Evolutionary conservation across 2,113 vertebrate species (phyloP).

Genomic region (Vidua chalybeata): DNA sequence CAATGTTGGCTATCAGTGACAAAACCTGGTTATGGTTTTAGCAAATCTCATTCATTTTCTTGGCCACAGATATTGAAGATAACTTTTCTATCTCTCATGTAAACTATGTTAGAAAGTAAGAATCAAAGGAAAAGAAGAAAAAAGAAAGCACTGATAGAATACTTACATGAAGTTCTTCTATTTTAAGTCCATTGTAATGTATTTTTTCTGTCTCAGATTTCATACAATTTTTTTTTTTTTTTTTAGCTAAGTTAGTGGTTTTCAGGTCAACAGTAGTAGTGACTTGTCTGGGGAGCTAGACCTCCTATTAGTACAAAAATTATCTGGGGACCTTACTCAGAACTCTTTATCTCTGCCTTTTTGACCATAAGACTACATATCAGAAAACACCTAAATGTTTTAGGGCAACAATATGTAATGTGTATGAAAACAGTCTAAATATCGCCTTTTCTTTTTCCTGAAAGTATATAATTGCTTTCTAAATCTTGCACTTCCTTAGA

Average conservation of each 20-base stretch:
- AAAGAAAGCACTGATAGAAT: background rate
- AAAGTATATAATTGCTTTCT: background rate
- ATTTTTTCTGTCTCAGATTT: background rate
- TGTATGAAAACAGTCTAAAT: background rate
- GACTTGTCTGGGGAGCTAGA: background rate
- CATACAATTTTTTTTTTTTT: background rate
- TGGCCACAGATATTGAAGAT: background rate
- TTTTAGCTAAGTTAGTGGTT: background rate
- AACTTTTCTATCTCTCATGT: background rate
- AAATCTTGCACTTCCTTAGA: background rate
- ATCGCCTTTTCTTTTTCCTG: background rate
- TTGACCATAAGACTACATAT: background rate
- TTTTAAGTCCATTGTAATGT: background rate
- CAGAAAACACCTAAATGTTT: background rate
- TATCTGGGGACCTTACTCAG: background rate
- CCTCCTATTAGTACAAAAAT: background rate
- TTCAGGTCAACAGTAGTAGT: background rate
- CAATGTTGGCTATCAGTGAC: background rate
- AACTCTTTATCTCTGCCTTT: background rate
- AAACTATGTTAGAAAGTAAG: background rate
- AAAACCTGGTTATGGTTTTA: background rate
- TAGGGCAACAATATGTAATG: fast-evolving
- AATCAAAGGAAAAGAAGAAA: background rate
- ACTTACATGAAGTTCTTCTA: background rate
- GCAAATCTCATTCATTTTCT: background rate